Evolutionary conservation across 2,113 vertebrate species (phyloP).

Genomic region (Atrichornis clamosus): DNA sequence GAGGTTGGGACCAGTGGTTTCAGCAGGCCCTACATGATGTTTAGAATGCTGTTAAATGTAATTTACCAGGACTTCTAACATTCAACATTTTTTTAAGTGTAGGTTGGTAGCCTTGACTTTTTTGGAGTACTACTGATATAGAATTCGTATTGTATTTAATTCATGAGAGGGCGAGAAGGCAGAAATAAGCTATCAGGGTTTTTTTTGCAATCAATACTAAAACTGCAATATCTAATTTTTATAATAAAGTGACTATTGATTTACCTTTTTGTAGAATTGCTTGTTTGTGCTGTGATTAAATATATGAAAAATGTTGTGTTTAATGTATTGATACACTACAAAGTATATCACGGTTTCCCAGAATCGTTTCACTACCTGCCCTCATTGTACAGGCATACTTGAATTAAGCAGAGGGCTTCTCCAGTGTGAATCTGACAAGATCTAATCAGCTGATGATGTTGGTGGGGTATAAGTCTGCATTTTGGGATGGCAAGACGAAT

Average conservation of each 20-base stretch:
- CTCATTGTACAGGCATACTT: not conserved
- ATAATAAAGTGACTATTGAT: slow-evolving; percentile 36
- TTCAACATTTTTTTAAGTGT: not conserved
- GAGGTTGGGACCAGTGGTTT: not conserved
- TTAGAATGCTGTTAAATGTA: not conserved
- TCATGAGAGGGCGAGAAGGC: not conserved
- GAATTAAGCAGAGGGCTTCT: not conserved
- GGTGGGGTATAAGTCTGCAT: not conserved
- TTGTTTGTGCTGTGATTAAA: not conserved
- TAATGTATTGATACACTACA: not conserved
- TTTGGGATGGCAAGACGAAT: not conserved
- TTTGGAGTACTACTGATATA: not conserved
- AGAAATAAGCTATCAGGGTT: not conserved
- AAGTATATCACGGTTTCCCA: not conserved
- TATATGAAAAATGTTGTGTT: not conserved
- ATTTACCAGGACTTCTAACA: not conserved
- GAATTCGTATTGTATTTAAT: not conserved
- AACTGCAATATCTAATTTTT: not conserved
- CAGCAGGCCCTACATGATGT: not conserved
- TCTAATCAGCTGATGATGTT: not conserved
- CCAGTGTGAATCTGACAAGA: not conserved
- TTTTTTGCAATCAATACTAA: not conserved
- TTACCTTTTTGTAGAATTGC: not conserved
- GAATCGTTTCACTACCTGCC: not conserved
- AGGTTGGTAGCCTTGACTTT: not conserved